phyloP scores from a whole-genome alignment of 35 echinoderm and acorn worm genomes.

The Ophiothrix spiculata region DNA sequence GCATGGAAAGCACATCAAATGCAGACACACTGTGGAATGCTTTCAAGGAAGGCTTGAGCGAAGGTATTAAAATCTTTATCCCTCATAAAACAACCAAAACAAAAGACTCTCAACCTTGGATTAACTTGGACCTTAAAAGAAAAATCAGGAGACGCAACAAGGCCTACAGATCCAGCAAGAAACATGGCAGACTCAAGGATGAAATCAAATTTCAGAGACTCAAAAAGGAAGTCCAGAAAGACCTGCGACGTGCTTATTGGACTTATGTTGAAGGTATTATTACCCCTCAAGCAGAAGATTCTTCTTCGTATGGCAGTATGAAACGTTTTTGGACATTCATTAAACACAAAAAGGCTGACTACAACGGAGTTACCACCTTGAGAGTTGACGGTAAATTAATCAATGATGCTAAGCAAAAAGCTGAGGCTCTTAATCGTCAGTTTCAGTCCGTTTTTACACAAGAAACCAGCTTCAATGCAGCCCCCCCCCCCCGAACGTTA shows the following conservation, averaged over 20 bases:
- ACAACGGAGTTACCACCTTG: constrained; percentile 9
- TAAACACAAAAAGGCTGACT: constrained; percentile 40
- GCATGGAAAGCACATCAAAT: neutral
- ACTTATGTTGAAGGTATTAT: constrained; percentile 19
- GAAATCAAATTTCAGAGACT: constrained; percentile 15
- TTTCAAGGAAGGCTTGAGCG: neutral
- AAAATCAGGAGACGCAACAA: constrained; percentile 34
- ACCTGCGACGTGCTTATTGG: constrained; percentile 44
- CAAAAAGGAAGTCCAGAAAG: constrained; percentile 39
- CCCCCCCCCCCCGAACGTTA: neutral
- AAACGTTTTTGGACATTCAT: constrained; percentile 54
- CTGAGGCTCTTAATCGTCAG: constrained; percentile 16
- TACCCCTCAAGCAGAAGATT: neutral
- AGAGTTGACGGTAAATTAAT: constrained; percentile 30
- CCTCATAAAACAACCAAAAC: constrained; percentile 26
- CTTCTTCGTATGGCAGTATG: constrained; percentile 19
- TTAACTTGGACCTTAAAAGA: constrained; percentile 33
- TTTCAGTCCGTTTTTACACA: constrained; percentile 40
- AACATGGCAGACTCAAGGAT: constrained; percentile 1
- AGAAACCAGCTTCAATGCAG: constrained; percentile 13
- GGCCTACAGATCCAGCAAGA: constrained; percentile 17
- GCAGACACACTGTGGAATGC: neutral
- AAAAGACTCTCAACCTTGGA: constrained; percentile 37
- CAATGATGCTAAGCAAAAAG: constrained; percentile 18
- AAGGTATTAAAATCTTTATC: constrained; percentile 16